A percentile compares a stretch with the other conserved stretches of the same genome.
phyloP scores from a whole-genome alignment of 2,888 invertebrate genomes.

The Pammene fasciana region DNA sequence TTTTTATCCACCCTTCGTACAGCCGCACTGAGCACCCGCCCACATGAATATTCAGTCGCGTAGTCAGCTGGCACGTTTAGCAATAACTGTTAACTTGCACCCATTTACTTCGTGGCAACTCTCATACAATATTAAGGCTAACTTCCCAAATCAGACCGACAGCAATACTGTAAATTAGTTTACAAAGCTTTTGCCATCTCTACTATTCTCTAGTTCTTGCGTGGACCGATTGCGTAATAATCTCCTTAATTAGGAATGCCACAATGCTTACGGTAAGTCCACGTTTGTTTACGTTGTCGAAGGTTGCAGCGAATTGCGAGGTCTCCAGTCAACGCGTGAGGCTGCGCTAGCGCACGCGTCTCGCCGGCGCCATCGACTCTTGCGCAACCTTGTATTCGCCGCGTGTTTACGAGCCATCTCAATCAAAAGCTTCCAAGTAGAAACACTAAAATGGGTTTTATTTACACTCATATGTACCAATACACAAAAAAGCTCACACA shows the following conservation, averaged over 20 bases:
- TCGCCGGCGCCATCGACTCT: slow-evolving; percentile 76
- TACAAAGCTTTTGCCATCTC: slow-evolving; percentile 32
- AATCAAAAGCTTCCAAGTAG: slow-evolving; percentile 63
- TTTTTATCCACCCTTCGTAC: slow-evolving; percentile 36
- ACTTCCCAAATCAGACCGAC: slow-evolving; percentile 36
- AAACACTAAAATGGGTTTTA: slow-evolving; percentile 65
- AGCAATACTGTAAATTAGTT: slow-evolving; percentile 37
- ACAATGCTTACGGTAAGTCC: slow-evolving; percentile 63
- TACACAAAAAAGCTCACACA: slow-evolving; percentile 53
- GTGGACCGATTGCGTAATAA: slow-evolving; percentile 31
- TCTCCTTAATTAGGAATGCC: slow-evolving; percentile 46
- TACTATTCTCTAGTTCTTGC: slow-evolving; percentile 9
- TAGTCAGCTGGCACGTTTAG: slow-evolving; percentile 62
- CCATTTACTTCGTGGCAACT: slow-evolving; percentile 54
- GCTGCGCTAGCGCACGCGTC: slow-evolving; percentile 81
- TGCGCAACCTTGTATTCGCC: slow-evolving; percentile 71
- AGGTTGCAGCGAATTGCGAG: slow-evolving; percentile 82
- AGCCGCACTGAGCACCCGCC: slow-evolving; percentile 48
- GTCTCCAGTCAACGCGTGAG: slow-evolving; percentile 79
- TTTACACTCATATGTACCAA: slow-evolving; percentile 56
- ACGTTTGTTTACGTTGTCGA: slow-evolving; percentile 80
- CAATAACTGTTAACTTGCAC: slow-evolving; percentile 76
- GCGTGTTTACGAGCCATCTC: slow-evolving; percentile 64
- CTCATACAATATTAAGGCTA: slow-evolving; percentile 35
- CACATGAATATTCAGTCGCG: slow-evolving; percentile 75